Conservation (phyloP, 64 coral and sea anemone species). For the Stylophora pistillata region DNA sequence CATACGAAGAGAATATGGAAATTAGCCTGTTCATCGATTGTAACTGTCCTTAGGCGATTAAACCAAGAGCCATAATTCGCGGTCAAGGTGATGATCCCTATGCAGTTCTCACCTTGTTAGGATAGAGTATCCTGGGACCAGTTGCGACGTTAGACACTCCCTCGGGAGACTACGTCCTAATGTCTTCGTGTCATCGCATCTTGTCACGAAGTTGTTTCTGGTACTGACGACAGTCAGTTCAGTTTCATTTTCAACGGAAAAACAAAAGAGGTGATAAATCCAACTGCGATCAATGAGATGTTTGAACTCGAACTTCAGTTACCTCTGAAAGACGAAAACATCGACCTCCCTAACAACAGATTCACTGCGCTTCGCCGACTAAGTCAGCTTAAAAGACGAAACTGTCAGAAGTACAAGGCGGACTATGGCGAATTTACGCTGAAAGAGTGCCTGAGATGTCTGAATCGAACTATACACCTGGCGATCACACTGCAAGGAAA, state of each 20-base stretch:
- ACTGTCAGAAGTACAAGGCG: not conserved
- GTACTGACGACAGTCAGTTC: not conserved
- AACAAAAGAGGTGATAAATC: constrained; percentile 56
- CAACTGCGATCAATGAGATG: constrained; percentile 38
- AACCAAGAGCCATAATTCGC: constrained; percentile 62
- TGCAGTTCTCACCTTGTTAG: constrained; percentile 29
- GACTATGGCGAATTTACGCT: not conserved
- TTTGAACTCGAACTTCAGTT: constrained; percentile 54
- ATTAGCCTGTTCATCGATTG: constrained; percentile 65
- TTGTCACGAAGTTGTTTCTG: not conserved
- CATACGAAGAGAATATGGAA: constrained; percentile 15
- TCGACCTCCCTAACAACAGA: constrained; percentile 36
- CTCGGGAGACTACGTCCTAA: not conserved
- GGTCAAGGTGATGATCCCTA: constrained; percentile 62
- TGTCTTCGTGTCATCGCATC: not conserved
- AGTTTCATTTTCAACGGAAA: not conserved
- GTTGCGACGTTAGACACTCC: not conserved
- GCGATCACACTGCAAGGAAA: not conserved
- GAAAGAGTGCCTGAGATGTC: constrained; percentile 6
- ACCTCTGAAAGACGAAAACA: not conserved
- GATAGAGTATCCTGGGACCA: not conserved
- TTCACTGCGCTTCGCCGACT: constrained; percentile 7
- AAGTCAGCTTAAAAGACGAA: constrained; percentile 5
- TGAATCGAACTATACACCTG: not conserved
- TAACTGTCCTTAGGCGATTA: constrained; percentile 69